These are phyloP conservation scores for Brachionus calyciflorus DNA, from an alignment of 1,140 invertebrate species.

Conservation along the genomic window DNA sequence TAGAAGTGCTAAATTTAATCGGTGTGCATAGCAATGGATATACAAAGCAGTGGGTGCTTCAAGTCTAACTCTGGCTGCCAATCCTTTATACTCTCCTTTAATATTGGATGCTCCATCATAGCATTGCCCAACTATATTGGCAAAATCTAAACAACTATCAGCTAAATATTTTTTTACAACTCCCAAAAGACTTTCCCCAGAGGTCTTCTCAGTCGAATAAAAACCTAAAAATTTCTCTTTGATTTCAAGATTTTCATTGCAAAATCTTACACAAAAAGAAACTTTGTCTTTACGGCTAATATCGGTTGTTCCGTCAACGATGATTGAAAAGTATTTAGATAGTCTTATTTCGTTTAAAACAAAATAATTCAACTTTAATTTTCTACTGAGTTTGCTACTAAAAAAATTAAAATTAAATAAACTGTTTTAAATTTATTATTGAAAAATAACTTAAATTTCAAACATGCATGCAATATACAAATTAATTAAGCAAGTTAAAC, in stretches of 20 bases:
- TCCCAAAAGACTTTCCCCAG: background rate
- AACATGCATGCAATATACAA: too few species aligned
- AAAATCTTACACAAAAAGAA: conserved; percentile 1
- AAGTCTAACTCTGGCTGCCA: background rate
- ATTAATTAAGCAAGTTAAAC: too few species aligned
- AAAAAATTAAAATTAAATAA: too few species aligned
- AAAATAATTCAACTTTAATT: too few species aligned
- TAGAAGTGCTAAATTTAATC: background rate
- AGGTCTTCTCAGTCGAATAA: background rate
- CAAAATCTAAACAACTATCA: background rate
- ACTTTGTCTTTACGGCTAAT: background rate
- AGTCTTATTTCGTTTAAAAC: too few species aligned
- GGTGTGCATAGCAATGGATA: conserved; percentile 31
- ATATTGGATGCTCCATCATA: conserved; percentile 25
- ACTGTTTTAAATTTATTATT: too few species aligned
- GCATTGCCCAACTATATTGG: conserved; percentile 1
- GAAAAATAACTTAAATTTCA: too few species aligned
- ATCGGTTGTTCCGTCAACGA: conserved; percentile 4
- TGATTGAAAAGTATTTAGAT: conserved; percentile 4
- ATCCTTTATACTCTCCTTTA: background rate
- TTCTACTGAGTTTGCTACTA: too few species aligned
- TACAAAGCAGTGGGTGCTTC: background rate
- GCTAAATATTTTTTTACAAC: background rate
- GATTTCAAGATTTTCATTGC: background rate
- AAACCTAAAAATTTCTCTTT: conserved; percentile 34